phyloP scores from a whole-genome alignment of 1,140 invertebrate species.

The Gonioctena quinquepunctata region DNA sequence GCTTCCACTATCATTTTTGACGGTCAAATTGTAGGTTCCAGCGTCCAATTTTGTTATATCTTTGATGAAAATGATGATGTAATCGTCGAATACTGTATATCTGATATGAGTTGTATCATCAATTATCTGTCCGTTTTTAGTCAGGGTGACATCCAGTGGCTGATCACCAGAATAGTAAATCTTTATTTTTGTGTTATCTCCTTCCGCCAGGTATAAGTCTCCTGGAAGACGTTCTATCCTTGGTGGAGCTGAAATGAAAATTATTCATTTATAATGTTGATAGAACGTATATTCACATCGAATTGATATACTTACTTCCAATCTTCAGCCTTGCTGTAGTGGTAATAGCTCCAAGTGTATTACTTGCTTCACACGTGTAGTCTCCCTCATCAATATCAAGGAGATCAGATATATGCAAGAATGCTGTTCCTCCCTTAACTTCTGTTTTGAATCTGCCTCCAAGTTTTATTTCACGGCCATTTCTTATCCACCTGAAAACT shows the following conservation, averaged over 20 bases:
- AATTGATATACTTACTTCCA: constrained; percentile 67
- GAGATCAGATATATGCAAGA: constrained; percentile 89
- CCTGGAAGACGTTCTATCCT: constrained; percentile 91
- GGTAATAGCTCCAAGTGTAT: constrained; percentile 86
- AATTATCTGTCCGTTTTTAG: constrained; percentile 78
- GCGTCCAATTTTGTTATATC: constrained; percentile 84
- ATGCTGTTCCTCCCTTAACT: constrained; percentile 78
- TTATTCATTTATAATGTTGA: constrained; percentile 22
- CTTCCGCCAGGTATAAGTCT: constrained; percentile 86
- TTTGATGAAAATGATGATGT: constrained; percentile 90
- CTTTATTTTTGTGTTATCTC: constrained; percentile 95
- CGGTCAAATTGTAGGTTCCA: constrained; percentile 82
- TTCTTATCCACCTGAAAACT: constrained; percentile 88
- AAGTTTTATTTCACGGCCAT: constrained; percentile 82
- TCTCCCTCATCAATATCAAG: constrained; percentile 91
- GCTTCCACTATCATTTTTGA: constrained; percentile 91
- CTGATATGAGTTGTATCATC: constrained; percentile 82
- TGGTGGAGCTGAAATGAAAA: constrained; percentile 74
- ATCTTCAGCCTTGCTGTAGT: constrained; percentile 87
- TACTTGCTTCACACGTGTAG: constrained; percentile 94
- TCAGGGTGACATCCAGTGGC: constrained; percentile 84
- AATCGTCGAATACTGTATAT: constrained; percentile 94
- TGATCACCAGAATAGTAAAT: constrained; percentile 91
- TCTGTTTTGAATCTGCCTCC: constrained; percentile 75
- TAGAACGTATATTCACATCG: neutral